Base-by-base conservation (phyloP, 2,113 vertebrate genomes). In the Tachuris rubrigastra region DNA sequence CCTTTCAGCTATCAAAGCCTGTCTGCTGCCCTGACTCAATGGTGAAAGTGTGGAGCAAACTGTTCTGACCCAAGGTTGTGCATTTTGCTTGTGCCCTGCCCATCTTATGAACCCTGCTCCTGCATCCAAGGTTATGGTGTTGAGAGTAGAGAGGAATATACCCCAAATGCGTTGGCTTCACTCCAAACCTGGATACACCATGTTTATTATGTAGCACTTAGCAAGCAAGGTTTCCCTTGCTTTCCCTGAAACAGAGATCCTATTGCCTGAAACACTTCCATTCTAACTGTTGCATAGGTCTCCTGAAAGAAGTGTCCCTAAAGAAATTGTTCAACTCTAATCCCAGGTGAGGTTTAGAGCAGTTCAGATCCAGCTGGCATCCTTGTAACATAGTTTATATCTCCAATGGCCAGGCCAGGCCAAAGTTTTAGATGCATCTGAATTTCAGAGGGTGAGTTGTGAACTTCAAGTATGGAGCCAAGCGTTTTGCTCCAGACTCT, bases 1-100 rank as follows among this genome's bases (percentile, higher is more conserved):
- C 19, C 35, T 90, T 82, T 62, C 24, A 50, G 33, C 11, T 50
- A 35, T 44, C 52, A 62, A 67, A 77, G 24, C 17, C 46, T 33
- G 17, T 62, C 23, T 30, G 21, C 21, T 28, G 14, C 24, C 15
- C 16, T 2, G 1, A 13, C 21, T 35, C 28, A 42, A 0, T 24
- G 21, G 12, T 49, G n/a, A 59, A 80, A 63, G 11, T 33, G 16
- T 65, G 53, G 47, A 73, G 18, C 41, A 14, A 73, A 39, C 21
- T 13, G 4, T 44, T 4, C 27, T 77, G 52, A 50, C 41, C 42
- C 59, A 47, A 1, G 1, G 33, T 42, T 44, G 67, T 68, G 9
- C 55, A 25, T 74, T 58, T 68, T 30, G 9, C 16, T 63, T 69
- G 73, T 84, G 20, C 39, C 25, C 30, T 68, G 10, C 18, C 30